Evolutionary conservation across 2,888 invertebrate genomes (phyloP).

Genomic region (Agrochola lychnidis): DNA sequence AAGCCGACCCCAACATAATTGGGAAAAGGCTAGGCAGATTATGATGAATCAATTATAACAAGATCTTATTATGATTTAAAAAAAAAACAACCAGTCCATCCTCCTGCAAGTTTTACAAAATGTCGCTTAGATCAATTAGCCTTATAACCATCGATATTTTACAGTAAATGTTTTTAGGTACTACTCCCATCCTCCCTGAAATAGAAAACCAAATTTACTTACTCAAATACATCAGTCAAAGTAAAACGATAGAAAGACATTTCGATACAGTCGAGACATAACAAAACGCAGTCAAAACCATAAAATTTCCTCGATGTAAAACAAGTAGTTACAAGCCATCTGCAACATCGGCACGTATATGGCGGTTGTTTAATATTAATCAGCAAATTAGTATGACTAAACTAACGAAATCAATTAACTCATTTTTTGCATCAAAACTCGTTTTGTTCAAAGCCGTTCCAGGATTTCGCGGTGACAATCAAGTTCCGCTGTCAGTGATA

Average conservation of each 20-base stretch:
- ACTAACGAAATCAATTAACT: conserved; percentile 87
- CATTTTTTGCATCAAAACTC: conserved; percentile 78
- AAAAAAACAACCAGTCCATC: too few species aligned
- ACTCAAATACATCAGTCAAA: conserved; percentile 29
- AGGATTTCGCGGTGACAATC: conserved; percentile 75
- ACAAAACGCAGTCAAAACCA: conserved; percentile 72
- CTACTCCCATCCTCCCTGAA: not conserved
- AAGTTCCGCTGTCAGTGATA: conserved; percentile 68
- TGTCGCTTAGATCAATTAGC: too few species aligned
- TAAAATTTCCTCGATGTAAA: conserved; percentile 80
- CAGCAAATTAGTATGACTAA: conserved; percentile 87
- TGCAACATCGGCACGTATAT: conserved; percentile 82
- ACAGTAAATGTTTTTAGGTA: not conserved
- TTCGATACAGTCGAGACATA: conserved; percentile 30
- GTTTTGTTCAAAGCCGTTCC: conserved; percentile 77
- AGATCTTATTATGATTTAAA: too few species aligned
- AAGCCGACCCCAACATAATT: too few species aligned
- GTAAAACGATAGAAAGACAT: conserved; percentile 45
- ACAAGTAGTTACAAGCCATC: conserved; percentile 78
- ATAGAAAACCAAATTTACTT: conserved; percentile 2
- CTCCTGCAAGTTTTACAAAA: too few species aligned
- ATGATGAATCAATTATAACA: too few species aligned
- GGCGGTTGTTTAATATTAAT: conserved; percentile 85
- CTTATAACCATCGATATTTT: too few species aligned
- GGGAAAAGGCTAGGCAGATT: too few species aligned